Conservation (phyloP, 2,113 vertebrate species). For the Anolis carolinensis region DNA sequence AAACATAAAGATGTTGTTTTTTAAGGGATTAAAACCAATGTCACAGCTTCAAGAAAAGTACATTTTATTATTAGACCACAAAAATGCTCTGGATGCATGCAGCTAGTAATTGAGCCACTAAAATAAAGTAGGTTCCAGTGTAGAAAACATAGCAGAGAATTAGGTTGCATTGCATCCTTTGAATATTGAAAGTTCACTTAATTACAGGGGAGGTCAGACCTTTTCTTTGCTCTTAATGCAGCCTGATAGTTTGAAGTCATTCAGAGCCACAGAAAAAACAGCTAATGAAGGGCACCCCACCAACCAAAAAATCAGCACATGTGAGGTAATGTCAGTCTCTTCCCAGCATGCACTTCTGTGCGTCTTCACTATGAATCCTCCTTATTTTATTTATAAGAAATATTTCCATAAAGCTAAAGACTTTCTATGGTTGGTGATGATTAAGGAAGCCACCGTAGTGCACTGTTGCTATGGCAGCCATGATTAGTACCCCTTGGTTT, state of each 20-base stretch:
- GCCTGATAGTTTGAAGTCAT: background rate
- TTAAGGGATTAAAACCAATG: background rate
- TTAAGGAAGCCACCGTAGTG: slow-evolving; percentile 20
- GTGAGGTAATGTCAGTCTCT: slow-evolving; percentile 29
- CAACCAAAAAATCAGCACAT: slow-evolving; percentile 29
- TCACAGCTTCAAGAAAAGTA: slow-evolving; percentile 6
- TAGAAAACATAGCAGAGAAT: background rate
- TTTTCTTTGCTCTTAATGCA: slow-evolving; percentile 7
- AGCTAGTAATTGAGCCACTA: slow-evolving; percentile 2
- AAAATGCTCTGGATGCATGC: slow-evolving; percentile 10
- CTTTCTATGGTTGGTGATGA: slow-evolving; percentile 29
- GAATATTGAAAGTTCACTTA: slow-evolving; percentile 17
- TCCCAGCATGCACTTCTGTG: slow-evolving; percentile 6
- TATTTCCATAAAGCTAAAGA: slow-evolving; percentile 3
- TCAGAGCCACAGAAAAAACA: slow-evolving; percentile 17
- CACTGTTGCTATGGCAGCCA: slow-evolving; percentile 39
- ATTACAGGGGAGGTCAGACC: background rate
- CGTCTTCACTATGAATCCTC: slow-evolving; percentile 18
- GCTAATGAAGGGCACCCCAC: slow-evolving; percentile 20
- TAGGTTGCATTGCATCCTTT: background rate
- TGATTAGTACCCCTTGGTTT: slow-evolving; percentile 53
- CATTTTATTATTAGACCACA: slow-evolving; percentile 12
- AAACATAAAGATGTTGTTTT: background rate
- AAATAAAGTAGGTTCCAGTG: background rate
- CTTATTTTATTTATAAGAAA: slow-evolving; percentile 31